Evolutionary conservation across 1,140 invertebrate species (phyloP), one percentile per base, ranked within the genome.

Genomic region (Solenopsis invicta): DNA sequence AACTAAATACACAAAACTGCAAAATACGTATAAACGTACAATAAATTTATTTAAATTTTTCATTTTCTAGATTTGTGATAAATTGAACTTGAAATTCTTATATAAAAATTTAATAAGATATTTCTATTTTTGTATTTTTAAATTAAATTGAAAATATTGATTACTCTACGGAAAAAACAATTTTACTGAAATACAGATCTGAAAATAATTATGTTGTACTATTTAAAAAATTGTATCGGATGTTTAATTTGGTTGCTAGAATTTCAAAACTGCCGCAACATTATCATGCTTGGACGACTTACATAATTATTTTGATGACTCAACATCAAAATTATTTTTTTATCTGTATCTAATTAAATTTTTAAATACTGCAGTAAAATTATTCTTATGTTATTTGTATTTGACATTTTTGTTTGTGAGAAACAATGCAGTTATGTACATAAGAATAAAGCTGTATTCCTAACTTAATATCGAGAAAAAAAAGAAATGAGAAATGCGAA

Each of bases 401-500:
- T 21, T 3, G 1, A 45, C 9, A 59, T 18, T 59, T 74, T 59
- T 59, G 8, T 45, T 12, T 48, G 1, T 41, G 12, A 67, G 52
- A 59, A 21, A 41, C 21, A 41, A 71, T 45, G n/a, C 2, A 9
- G 13, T n/a, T n/a, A n/a, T n/a, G n/a, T n/a, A 21, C 4, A 9
- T 29, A 29, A 48, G 16, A 48, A n/a, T 41, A 56, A 24, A 67
- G 24, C 8, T 16, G 18, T 41, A 78, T 67, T n/a, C 3, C 45
- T 21, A 67, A 78, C 29, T 52, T 37, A 69, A 54, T 29, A 81
- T 80, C 13, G n/a, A 37, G n/a, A 52, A 41, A 69, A 50, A 34
- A n/a, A 45, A 45, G 9, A 1, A 29, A 41, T 59, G 48, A 16
- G 21, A 34, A 54, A 54, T 45, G 18, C 52, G 1, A 81, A 2